Percentiles rank a stretch among this genome's conserved stretches.
Evolutionary conservation across 2,797 vertebrate species (phyloP).

Genomic region (Tenualosa thibaudeaui): DNA sequence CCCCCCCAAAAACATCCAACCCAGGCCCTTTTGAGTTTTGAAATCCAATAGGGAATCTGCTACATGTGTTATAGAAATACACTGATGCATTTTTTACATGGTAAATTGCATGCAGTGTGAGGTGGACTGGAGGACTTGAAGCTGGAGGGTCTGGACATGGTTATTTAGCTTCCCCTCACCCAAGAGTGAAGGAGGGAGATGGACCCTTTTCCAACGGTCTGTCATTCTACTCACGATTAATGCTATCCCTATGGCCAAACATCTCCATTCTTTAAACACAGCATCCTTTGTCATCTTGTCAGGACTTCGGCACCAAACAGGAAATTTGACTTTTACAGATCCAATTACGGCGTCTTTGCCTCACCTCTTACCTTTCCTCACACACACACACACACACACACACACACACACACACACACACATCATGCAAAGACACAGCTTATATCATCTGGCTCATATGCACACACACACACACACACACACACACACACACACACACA

Average conservation of each 20-base stretch:
- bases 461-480: constrained; percentile 29
- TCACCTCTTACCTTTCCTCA: constrained; percentile 51
- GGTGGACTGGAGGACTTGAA: background rate
- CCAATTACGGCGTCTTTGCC: constrained; percentile 61
- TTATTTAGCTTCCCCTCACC: constrained; percentile 47
- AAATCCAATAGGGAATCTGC: background rate
- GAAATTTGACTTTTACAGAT: constrained; percentile 71
- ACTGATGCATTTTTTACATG: background rate
- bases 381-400: constrained; percentile 15
- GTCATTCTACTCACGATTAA: constrained; percentile 57
- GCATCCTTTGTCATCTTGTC: constrained; percentile 61
- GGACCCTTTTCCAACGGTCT: constrained; percentile 46
- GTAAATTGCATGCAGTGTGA: background rate
- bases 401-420: constrained; percentile 10
- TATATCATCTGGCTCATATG: background rate
- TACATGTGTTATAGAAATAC: background rate
- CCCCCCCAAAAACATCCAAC: background rate
- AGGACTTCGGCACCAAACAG: constrained; percentile 63
- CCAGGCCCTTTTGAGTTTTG: background rate
- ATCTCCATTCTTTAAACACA: constrained; percentile 62
- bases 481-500: constrained; percentile 24
- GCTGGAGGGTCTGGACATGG: constrained; percentile 18
- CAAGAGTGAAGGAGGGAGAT: constrained; percentile 45
- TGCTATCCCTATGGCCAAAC: constrained; percentile 57
- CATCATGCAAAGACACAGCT: background rate